Evolutionary conservation across 2,113 vertebrate species (phyloP).

Genomic region (Athene noctua): DNA sequence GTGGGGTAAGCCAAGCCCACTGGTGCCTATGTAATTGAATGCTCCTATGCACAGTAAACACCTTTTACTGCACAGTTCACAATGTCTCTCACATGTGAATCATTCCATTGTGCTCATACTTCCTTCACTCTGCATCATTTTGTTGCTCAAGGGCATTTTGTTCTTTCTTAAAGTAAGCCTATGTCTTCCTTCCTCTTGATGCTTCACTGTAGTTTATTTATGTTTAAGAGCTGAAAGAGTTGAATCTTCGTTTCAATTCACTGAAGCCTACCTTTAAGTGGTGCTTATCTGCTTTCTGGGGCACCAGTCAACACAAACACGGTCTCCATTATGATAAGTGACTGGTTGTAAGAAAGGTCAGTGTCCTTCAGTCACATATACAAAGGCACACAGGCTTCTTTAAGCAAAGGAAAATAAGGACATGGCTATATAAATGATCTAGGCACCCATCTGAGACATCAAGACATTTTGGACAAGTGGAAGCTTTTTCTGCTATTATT

Average conservation of each 20-base stretch:
- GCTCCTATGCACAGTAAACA: background rate
- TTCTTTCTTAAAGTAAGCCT: background rate
- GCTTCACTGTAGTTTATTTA: background rate
- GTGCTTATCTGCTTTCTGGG: background rate
- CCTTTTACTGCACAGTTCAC: background rate
- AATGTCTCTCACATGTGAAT: background rate
- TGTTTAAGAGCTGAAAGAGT: background rate
- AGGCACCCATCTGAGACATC: background rate
- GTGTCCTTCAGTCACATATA: background rate
- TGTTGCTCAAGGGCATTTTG: background rate
- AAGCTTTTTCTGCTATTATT: background rate
- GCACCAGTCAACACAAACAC: background rate
- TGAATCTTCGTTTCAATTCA: background rate
- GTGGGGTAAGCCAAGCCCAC: background rate
- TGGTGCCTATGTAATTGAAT: background rate
- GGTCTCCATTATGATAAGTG: background rate
- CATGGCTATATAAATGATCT: background rate
- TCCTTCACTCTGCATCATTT: background rate
- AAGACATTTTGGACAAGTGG: background rate
- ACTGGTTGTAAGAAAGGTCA: background rate
- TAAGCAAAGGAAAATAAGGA: background rate
- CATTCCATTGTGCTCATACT: constrained; percentile 5
- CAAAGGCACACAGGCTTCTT: background rate
- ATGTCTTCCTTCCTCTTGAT: background rate
- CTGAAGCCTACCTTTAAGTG: background rate